Evolutionary conservation across 2,888 invertebrate genomes (phyloP), one percentile per base, ranked within the genome.

Genomic region (Dynastes grantii): DNA sequence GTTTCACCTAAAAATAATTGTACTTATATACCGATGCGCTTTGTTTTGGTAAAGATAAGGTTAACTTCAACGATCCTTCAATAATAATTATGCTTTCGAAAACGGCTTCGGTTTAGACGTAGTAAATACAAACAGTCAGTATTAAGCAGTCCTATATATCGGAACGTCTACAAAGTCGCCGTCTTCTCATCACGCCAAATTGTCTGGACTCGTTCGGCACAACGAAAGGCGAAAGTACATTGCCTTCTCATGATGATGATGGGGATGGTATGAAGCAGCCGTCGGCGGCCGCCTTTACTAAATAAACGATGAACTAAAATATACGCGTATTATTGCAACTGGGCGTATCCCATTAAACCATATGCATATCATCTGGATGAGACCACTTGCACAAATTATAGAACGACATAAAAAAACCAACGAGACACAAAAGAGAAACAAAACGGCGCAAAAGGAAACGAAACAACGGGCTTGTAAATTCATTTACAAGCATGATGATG

Each of bases 261-360:
- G 51, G 45, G 8, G 45, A 13, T 58, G 55, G 32, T 55, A 58
- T 16, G 45, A 27, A 49, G 61, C 73, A 22, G 49, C 27, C 55
- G 71, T 29, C 37, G 73, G 40, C 73, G 73, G 73, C 40, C 27
- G 58, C 45, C 73, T 75, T 75, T 61, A 61, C 73, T 61, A 75
- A 75, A 75, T 75, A 75, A 75, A 75, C 73, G 45, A 75, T 45
- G 73, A 75, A 55, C 58, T 75, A 29, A 75, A 75, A 75, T 75
- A 63, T 61, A 61, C 45, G 27, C 73, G 45, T 61, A 75, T 75
- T 61, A 75, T 61, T 75, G 73, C 73, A 58, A 75, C 73, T 61
- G 61, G 73, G 73, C 73, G 73, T 75, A 45, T 75, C 73, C 73
- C 73, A 75, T 75, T 75, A 75, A 75, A 45, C 73, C 73, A 75